phyloP scores from a whole-genome alignment of 2,797 vertebrate species.

The Tamandua tetradactyla region DNA sequence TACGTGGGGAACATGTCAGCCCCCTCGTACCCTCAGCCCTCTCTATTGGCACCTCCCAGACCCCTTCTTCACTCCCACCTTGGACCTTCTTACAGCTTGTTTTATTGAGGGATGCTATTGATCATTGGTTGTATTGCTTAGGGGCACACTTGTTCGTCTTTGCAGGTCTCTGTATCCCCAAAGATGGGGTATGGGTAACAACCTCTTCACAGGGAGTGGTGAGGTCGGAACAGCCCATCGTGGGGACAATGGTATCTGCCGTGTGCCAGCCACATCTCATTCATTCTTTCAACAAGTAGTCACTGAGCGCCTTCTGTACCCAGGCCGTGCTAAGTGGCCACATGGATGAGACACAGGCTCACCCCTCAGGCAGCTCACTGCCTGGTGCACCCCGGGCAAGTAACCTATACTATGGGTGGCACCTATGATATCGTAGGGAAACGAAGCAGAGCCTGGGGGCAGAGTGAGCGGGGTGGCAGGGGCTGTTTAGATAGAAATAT shows the following conservation, averaged over 20 bases:
- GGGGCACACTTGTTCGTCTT: rapidly evolving
- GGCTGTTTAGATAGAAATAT: background rate
- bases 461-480: background rate
- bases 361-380: rapidly evolving
- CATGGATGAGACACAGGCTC: background rate
- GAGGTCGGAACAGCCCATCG: background rate
- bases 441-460: background rate
- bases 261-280: rapidly evolving
- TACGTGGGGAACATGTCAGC: background rate
- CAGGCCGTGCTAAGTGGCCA: background rate
- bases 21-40: rapidly evolving
- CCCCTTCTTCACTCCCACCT: background rate
- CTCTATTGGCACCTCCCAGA: background rate
- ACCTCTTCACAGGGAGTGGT: rapidly evolving
- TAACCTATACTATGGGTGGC: rapidly evolving
- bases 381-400: rapidly evolving
- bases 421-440: rapidly evolving
- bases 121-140: rapidly evolving
- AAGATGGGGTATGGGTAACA: rapidly evolving
- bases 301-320: rapidly evolving
- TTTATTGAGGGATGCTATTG: background rate
- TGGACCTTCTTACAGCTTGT: background rate
- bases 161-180: background rate
- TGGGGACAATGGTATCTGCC: rapidly evolving
- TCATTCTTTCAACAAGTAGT: background rate